Evolutionary conservation across 2,113 vertebrate genomes (phyloP), one percentile per base, ranked within the genome.

Genomic region (Petrocephalus zakoni): DNA sequence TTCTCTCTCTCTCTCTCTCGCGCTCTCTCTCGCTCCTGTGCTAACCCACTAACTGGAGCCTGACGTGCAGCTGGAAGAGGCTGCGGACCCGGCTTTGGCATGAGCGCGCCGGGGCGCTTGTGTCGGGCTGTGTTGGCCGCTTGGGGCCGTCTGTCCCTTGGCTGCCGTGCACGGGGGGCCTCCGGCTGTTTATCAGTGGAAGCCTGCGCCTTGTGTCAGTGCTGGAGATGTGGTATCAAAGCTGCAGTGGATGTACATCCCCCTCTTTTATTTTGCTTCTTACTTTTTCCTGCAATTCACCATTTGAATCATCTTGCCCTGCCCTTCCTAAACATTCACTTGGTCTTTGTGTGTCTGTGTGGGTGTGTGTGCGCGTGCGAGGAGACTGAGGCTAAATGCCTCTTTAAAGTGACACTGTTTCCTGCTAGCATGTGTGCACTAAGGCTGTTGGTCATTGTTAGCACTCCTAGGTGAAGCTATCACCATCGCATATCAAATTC

Each of bases 1-100:
- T 10, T 92, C 93, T 9, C 78, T 94, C 90, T 91, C 92, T 56
- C 51, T 72, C 22, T 61, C 94, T 94, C 94, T 91, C 93, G 75
- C 25, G 2, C 2, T 72, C 56, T 42, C 58, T 75, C 61, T 64
- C 49, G 7, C 84, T 89, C 49, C 88, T 89, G 92, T 88, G 91
- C 94, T 93, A 91, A 94, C 92, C 91, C 68, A 56, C 93, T 93
- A 91, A 91, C 49, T 34, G 61, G 47, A 29, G 49, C 46, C 8
- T 34, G 87, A 29, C 19, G 47, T 0, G 10, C 17, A 37, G 51
- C 51, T 49, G 22, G 9, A 8, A 3, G 37, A 2, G 0, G 15
- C 37, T 25, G n/a, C 5, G 21, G 21, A 19, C 17, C 29, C 2
- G 11, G 75, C 42, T 29, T 51, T 10, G 3, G 51, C 83, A 49